Conservation (phyloP, 2,113 vertebrate genomes). For the Bos indicus region DNA sequence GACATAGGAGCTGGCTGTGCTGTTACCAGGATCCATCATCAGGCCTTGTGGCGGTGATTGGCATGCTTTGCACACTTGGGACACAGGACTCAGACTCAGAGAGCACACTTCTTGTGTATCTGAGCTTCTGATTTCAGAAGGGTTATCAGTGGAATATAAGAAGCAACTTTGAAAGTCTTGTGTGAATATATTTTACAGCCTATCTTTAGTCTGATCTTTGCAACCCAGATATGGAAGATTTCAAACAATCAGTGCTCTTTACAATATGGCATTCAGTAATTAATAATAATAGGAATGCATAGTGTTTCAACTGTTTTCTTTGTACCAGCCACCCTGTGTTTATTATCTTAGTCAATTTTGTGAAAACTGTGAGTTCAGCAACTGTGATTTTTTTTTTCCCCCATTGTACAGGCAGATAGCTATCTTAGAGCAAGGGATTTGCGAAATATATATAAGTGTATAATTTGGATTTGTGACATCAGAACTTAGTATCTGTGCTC, state of each 20-base stretch:
- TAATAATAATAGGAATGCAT: background rate
- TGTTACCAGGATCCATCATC: background rate
- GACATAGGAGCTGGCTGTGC: background rate
- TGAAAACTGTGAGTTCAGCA: background rate
- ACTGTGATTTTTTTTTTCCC: background rate
- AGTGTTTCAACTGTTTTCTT: background rate
- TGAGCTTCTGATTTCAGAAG: constrained; percentile 1
- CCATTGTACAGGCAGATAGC: background rate
- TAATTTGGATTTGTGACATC: background rate
- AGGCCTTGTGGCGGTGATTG: background rate
- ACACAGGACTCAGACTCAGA: background rate
- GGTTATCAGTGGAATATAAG: background rate
- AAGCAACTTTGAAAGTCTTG: background rate
- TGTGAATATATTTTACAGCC: background rate
- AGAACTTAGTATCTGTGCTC: background rate
- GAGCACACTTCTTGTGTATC: background rate
- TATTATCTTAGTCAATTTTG: background rate
- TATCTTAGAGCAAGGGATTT: background rate
- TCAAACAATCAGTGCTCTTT: background rate
- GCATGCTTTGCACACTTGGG: background rate
- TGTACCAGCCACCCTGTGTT: background rate
- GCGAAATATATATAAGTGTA: background rate
- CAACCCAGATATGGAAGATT: background rate
- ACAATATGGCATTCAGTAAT: background rate
- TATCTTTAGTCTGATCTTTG: background rate